Evolutionary conservation across 2,113 vertebrate genomes (phyloP).

Genomic region (Gasterosteus nipponicus): DNA sequence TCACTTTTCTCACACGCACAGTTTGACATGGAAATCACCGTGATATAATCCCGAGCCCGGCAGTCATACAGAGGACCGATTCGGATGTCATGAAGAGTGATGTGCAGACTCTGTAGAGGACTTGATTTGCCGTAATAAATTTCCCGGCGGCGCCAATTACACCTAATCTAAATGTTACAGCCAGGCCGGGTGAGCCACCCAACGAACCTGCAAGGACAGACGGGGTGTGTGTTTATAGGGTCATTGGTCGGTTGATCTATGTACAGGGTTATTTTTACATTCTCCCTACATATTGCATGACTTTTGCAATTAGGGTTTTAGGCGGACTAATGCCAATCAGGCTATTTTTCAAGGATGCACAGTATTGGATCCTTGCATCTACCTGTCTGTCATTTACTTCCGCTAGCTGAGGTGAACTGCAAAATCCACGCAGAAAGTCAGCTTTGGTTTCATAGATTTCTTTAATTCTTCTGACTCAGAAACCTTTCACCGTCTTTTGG

Average conservation of each 20-base stretch:
- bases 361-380: no score
- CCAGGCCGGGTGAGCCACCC: constrained; percentile 38
- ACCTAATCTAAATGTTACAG: constrained; percentile 60
- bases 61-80: constrained; percentile 4
- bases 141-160: constrained; percentile 15
- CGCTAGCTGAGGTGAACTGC: no score
- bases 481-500: not conserved
- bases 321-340: not conserved
- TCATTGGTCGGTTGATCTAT: not conserved
- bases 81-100: constrained; percentile 37
- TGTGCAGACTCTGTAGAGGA: constrained; percentile 2
- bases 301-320: not conserved
- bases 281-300: not conserved
- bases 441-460: no score
- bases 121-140: constrained; percentile 23
- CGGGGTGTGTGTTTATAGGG: not conserved
- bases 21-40: constrained; percentile 13
- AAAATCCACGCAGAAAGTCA: no score
- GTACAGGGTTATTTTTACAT: not conserved
- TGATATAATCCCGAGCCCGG: not conserved
- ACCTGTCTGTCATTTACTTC: no score
- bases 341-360: not conserved
- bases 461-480: no score
- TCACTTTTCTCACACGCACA: constrained; percentile 23
- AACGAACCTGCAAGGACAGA: not conserved